A percentile compares a stretch with the other conserved stretches of the same genome.
Conservation (phyloP, 2,113 vertebrate species). For the Bothrops jararaca region DNA sequence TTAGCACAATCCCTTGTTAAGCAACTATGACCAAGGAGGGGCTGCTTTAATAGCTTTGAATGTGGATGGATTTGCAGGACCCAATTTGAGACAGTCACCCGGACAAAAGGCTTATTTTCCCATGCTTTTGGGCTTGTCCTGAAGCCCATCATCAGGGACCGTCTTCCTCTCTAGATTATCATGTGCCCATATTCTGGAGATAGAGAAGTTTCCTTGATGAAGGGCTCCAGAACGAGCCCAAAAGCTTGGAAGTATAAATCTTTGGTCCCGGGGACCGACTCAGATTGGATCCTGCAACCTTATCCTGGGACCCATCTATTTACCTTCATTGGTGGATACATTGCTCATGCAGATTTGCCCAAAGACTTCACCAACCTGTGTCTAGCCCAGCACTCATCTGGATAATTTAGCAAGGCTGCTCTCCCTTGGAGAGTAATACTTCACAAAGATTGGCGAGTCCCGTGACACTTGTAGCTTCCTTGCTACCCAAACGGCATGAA, state of each 20-base stretch:
- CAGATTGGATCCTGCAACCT: not conserved
- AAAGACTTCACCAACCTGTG: not conserved
- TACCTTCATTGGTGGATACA: not conserved
- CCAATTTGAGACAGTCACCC: not conserved
- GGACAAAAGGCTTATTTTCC: not conserved
- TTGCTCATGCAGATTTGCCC: not conserved
- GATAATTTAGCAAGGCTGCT: not conserved
- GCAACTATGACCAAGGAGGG: not conserved
- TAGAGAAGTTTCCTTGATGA: not conserved
- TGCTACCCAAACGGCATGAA: slow-evolving; percentile 37
- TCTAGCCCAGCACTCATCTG: not conserved
- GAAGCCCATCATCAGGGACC: too few species aligned
- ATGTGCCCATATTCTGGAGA: not conserved
- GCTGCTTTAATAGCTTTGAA: not conserved
- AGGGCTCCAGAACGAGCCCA: not conserved
- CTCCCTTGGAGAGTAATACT: not conserved
- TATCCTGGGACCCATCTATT: not conserved
- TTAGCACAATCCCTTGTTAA: not conserved
- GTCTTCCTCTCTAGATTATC: not conserved
- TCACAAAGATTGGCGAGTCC: not conserved
- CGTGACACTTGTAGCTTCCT: slow-evolving; percentile 24
- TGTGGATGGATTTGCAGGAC: not conserved
- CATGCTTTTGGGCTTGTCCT: not conserved
- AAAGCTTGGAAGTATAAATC: not conserved
- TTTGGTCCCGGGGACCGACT: not conserved